phyloP scores from a whole-genome alignment of 2,797 vertebrate genomes.

The Apogon talboti region DNA sequence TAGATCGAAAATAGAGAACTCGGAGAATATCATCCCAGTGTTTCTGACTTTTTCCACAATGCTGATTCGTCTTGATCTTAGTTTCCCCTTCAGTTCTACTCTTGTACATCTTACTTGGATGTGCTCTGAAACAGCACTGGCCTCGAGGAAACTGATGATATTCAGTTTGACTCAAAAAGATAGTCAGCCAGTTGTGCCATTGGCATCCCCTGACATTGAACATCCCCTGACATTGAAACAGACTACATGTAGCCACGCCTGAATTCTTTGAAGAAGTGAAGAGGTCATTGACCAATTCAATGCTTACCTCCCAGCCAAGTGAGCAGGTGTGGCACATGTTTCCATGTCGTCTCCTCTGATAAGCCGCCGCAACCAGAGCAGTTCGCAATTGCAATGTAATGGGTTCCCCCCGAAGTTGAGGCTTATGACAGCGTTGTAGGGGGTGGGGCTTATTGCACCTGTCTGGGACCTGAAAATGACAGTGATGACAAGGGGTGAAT shows the following conservation, averaged over 20 bases:
- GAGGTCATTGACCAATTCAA: neutral
- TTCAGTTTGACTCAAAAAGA: neutral
- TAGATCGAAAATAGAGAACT: neutral
- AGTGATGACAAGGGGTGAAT: neutral
- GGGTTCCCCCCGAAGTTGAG: conserved; percentile 94
- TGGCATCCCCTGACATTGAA: neutral
- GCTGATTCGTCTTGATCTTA: conserved; percentile 11
- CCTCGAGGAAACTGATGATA: conserved; percentile 3
- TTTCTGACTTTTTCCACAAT: conserved; percentile 5
- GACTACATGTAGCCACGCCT: too few species aligned
- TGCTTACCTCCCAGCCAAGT: conserved; percentile 84
- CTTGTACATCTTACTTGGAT: conserved; percentile 21
- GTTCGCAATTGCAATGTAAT: conserved; percentile 93
- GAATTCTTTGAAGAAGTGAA: too few species aligned
- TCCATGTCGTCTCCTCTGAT: conserved; percentile 91
- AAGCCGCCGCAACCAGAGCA: conserved; percentile 91
- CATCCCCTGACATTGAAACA: neutral
- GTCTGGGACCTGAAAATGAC: conserved; percentile 85
- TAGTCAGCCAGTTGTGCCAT: neutral
- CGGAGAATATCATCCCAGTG: neutral
- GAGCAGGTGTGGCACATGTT: conserved; percentile 90
- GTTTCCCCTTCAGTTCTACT: conserved; percentile 40
- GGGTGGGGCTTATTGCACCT: conserved; percentile 88
- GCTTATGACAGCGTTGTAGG: conserved; percentile 86
- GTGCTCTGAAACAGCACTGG: conserved; percentile 10